Evolutionary conservation across 2,113 vertebrate species (phyloP), one percentile per base, ranked within the genome.

Genomic region (Fregata magnificens): DNA sequence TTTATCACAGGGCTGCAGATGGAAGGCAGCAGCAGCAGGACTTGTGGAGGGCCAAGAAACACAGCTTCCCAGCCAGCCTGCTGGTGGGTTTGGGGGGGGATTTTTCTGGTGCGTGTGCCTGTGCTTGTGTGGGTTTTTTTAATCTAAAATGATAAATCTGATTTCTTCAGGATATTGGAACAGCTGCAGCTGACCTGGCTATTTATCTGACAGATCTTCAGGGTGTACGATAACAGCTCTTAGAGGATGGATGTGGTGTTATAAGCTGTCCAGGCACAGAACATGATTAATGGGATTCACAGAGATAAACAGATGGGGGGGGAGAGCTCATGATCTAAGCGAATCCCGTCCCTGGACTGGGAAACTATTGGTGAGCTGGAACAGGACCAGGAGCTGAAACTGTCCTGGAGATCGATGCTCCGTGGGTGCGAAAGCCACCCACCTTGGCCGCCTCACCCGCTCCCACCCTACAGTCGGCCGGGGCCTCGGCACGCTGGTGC

Each of bases 151-250:
- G 95, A 95, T 97, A 89, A 89, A 96, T 97, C 93, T 91, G 88
- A 96, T 95, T 96, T 94, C 95, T 95, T 87, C 81, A 84, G 96
- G 95, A 91, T 94, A 91, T 82, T 97, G 97, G 94, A 94, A 73
- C 94, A 90, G 97, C 97, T 95, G 94, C 93, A 93, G 95, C 96
- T 95, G 88, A 96, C 94, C 97, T 91, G 94, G 95, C 96, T 87
- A 7, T 88, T 95, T 95, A 95, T 94, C 96, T 73, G 94, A 83
- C 87, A 96, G 84, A 95, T 96, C 95, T 91, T 97, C 74, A 8
- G 95, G 73, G 73, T 83, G 91, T 47, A 65, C 7, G 84, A 95
- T 94, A 97, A 93, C 91, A 70, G 93, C 94, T 95, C 95, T 66
- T 95, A 77, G 81, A 95, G 94, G 94, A 97, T 97, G 94, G 95